These are phyloP conservation scores for Tachystola acroxantha DNA, from an alignment of 2,888 invertebrate genomes.

Conservation along the genomic window DNA sequence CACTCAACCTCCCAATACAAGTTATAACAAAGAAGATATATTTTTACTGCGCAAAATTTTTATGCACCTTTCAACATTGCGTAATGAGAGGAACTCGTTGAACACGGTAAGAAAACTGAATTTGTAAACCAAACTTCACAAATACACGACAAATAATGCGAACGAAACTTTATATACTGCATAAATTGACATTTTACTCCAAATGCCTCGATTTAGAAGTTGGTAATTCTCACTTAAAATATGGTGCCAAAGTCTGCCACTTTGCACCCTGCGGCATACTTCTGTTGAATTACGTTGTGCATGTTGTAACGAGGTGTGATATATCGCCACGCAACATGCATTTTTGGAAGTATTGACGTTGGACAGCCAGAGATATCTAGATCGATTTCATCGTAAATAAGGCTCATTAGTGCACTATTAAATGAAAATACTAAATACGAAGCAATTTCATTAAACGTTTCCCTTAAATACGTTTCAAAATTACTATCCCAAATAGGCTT, in stretches of 20 bases:
- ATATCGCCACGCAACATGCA: not conserved
- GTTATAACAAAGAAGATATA: no score
- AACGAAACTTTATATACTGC: no score
- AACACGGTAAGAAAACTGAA: no score
- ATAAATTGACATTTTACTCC: not conserved
- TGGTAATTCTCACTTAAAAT: conserved; percentile 2
- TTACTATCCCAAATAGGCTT: no score
- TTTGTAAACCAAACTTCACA: no score
- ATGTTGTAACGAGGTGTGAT: conserved; percentile 1
- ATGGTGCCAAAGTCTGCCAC: conserved; percentile 1
- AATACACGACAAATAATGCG: no score
- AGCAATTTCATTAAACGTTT: not conserved
- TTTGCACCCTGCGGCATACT: conserved; percentile 8
- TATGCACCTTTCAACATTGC: no score
- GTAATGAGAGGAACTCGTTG: no score
- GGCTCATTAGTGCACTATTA: no score
- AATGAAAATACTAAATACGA: no score
- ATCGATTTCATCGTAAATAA: not conserved
- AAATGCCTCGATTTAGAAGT: conserved; percentile 1
- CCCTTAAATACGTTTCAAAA: not conserved
- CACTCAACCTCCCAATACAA: no score
- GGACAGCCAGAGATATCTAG: not conserved
- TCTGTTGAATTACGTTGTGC: conserved; percentile 5
- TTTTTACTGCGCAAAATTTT: no score
- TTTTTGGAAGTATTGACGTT: conserved; percentile 1